Conservation (phyloP, 2,797 vertebrate species). For the Crocodylus rhombifer region DNA sequence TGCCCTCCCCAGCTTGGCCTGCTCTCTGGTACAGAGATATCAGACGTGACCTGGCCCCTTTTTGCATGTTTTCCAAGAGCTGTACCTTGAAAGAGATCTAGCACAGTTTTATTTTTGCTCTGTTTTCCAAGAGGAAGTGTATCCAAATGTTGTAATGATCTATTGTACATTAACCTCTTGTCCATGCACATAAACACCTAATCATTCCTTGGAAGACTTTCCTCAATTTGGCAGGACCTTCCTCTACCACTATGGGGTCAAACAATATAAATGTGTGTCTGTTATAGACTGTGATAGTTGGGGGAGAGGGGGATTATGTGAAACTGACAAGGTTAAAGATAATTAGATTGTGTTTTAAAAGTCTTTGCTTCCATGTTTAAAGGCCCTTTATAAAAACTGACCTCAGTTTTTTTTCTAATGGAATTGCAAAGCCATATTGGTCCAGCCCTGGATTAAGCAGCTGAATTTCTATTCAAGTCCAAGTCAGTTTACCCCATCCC, state of each 20-base stretch:
- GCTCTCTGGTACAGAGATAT: neutral
- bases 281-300: neutral
- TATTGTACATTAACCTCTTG: neutral
- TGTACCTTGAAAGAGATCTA: neutral
- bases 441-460: neutral
- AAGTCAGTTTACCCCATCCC: neutral
- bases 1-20: accelerated
- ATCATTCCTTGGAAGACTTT: neutral
- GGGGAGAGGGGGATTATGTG: neutral
- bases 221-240: neutral
- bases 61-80: neutral
- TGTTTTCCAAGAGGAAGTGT: neutral
- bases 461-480: conserved; percentile 19
- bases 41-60: neutral
- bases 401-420: neutral
- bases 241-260: neutral
- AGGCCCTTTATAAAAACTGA: neutral
- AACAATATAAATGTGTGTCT: neutral
- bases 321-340: neutral
- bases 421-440: neutral
- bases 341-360: neutral
- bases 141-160: neutral
- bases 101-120: neutral
- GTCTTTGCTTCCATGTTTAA: neutral
- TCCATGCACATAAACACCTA: neutral